Evolutionary conservation across 92 coral and sea anemone genomes (phyloP).

Genomic region (Porites cylindrica): DNA sequence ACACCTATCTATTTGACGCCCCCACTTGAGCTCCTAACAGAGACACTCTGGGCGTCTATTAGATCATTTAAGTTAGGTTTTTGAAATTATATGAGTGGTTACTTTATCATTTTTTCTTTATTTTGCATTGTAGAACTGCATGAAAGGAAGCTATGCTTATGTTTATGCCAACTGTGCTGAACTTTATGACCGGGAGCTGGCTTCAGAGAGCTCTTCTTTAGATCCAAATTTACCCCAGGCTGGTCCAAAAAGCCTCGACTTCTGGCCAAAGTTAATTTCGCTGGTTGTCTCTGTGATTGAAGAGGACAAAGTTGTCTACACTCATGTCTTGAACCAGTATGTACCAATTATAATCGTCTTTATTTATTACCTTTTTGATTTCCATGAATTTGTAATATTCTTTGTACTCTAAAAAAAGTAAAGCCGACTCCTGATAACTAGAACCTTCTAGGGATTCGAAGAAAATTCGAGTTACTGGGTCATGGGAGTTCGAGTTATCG

Average conservation of each 20-base stretch:
- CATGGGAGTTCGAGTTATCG: no score
- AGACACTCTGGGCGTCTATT: no score
- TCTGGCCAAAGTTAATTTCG: conserved; percentile 99
- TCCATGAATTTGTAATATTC: no score
- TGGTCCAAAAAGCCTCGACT: conserved; percentile 92
- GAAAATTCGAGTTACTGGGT: no score
- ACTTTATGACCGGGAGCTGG: conserved; percentile 89
- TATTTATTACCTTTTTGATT: no score
- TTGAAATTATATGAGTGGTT: no score
- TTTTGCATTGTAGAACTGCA: conserved; percentile 81
- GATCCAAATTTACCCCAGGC: conserved; percentile 69
- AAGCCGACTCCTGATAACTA: no score
- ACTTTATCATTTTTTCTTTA: neutral
- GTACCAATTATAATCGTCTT: conserved; percentile 27
- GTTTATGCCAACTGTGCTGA: conserved; percentile 93
- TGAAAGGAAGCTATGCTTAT: conserved; percentile 91
- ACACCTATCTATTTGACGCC: no score
- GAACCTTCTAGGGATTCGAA: no score
- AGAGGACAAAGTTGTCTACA: conserved; percentile 91
- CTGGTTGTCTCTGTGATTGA: conserved; percentile 96
- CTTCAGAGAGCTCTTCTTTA: conserved; percentile 61
- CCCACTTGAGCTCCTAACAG: no score
- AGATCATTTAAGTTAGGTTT: no score
- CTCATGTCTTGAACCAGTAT: conserved; percentile 94
- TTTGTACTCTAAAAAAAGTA: no score